phyloP scores from a whole-genome alignment of 2,797 vertebrate species.

The Meriones psammophilus region DNA sequence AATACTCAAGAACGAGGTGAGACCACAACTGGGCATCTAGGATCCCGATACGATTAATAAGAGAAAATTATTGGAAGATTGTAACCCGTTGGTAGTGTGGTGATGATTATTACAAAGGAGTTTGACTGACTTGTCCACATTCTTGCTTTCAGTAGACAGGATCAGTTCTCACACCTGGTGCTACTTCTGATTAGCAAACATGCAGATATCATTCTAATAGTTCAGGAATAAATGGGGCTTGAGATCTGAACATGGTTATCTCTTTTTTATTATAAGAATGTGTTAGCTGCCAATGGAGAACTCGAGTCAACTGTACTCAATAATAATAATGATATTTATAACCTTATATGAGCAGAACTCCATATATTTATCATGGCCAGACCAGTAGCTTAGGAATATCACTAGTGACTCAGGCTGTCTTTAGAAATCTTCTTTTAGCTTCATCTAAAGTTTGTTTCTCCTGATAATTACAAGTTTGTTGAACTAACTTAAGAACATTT shows the following conservation, averaged over 20 bases:
- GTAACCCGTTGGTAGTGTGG: background rate
- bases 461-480: background rate
- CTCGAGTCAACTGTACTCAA: background rate
- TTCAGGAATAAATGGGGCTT: background rate
- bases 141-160: background rate
- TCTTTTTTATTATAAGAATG: background rate
- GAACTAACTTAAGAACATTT: background rate
- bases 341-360: background rate
- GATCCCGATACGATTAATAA: background rate
- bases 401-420: background rate
- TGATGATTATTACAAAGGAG: background rate
- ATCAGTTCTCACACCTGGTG: background rate
- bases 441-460: background rate
- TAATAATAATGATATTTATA: conserved; percentile 8
- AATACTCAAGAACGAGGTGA: conserved; percentile 29
- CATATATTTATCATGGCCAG: background rate
- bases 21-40: background rate
- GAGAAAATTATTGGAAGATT: background rate
- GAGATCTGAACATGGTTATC: background rate
- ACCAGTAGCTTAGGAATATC: background rate
- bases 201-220: background rate
- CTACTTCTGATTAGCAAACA: background rate
- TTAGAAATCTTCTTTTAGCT: background rate
- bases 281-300: conserved; percentile 15
- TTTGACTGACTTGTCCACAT: background rate